Evolutionary conservation across 2,888 invertebrate species (phyloP).

Genomic region (Steinernema hermaphroditum): DNA sequence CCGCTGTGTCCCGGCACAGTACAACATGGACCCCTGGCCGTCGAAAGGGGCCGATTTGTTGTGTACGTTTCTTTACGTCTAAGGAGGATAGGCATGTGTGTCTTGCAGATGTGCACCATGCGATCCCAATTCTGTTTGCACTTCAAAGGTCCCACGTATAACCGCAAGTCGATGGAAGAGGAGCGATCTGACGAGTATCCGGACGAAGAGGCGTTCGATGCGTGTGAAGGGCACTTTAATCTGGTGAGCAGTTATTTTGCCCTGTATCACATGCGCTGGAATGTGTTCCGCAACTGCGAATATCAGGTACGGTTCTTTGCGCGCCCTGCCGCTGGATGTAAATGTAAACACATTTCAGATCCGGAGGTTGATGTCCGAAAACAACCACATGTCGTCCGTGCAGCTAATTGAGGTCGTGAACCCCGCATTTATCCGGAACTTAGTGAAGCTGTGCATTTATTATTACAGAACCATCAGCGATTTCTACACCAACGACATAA

Average conservation of each 20-base stretch:
- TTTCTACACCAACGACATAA: neutral
- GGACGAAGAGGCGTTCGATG: neutral
- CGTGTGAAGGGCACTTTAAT: neutral
- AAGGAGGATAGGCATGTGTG: no score
- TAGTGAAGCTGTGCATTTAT: neutral
- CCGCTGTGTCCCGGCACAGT: no score
- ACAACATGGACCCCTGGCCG: no score
- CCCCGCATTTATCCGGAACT: neutral
- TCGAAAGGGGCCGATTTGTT: no score
- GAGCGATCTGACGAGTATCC: neutral
- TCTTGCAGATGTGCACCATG: neutral
- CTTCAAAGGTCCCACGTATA: neutral
- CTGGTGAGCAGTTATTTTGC: neutral
- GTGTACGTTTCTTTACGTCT: no score
- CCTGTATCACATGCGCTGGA: slow-evolving; percentile 18
- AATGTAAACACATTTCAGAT: no score
- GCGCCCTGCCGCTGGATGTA: no score
- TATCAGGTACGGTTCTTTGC: neutral
- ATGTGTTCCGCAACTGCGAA: slow-evolving; percentile 2
- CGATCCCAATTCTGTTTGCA: neutral
- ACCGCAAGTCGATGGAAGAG: neutral
- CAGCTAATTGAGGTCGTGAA: neutral
- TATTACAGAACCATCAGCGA: neutral
- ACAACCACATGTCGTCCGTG: neutral
- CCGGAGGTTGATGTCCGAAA: neutral